Evolutionary conservation across 2,797 vertebrate species (phyloP).

Genomic region (Phaenicophaeus curvirostris): DNA sequence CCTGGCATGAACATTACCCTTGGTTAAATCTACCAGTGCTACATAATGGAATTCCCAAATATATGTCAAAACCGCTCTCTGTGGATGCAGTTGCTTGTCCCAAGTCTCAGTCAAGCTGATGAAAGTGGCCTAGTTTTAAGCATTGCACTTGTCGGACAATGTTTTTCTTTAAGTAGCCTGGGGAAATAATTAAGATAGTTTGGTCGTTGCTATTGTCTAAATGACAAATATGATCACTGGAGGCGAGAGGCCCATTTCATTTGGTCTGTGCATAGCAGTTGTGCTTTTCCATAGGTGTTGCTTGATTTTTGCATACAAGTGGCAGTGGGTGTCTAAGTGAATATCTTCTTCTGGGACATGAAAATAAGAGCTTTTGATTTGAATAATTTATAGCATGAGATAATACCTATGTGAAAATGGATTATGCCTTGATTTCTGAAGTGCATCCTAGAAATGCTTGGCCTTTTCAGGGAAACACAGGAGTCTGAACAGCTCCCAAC

Average conservation of each 20-base stretch:
- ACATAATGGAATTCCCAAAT: background rate
- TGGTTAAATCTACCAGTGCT: background rate
- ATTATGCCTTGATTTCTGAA: slow-evolving; percentile 2
- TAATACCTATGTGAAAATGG: background rate
- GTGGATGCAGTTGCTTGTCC: background rate
- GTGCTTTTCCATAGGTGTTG: background rate
- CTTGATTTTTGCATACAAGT: background rate
- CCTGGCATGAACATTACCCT: background rate
- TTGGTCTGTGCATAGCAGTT: background rate
- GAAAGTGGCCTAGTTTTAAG: background rate
- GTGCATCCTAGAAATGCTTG: background rate
- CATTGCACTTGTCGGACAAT: background rate
- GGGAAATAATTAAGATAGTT: background rate
- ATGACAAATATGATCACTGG: background rate
- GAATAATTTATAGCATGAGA: background rate
- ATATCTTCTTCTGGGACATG: background rate
- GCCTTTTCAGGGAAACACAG: background rate
- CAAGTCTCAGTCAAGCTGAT: background rate
- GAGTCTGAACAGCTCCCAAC: background rate
- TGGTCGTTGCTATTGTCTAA: background rate
- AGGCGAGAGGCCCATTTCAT: background rate
- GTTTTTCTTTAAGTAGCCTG: background rate
- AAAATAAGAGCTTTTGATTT: slow-evolving; percentile 4
- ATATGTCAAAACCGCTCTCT: background rate
- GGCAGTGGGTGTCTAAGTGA: background rate